Evolutionary conservation across 1,140 invertebrate species (phyloP), one percentile per base, ranked within the genome.

Genomic region (Diprion similis): DNA sequence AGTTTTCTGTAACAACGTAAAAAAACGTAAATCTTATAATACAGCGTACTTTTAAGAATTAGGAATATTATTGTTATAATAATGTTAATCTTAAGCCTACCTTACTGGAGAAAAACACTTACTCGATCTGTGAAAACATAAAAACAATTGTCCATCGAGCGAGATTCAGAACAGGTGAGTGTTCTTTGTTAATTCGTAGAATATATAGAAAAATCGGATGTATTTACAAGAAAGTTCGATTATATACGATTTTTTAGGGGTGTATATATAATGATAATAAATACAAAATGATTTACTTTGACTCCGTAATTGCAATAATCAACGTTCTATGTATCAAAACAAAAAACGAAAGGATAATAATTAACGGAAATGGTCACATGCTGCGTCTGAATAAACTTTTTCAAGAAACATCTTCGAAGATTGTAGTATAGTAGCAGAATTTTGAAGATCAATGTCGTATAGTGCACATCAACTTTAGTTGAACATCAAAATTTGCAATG

Each of bases 21-120:
- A 76, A 73, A 76, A 73, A 81, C 74, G 77, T 81, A 82, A 79
- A 76, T 76, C 73, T 82, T 77, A 81, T 75, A 79, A 79, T 81
- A 74, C 76, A 76, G 67, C 71, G 71, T 79, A 80, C 72, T 76
- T 75, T 69, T 75, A 79, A 79, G 78, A 72, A 64, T 77, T 83
- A 78, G 72, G 76, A 78, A 78, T 78, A 82, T 78, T 79, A 71
- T 72, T 75, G 73, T 76, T 68, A 73, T 79, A 78, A 71, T 75
- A 59, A 59, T 76, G 75, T 78, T 66, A 67, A 68, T 71, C 76
- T 77, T 82, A 78, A 79, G 68, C 74, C 73, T 82, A 82, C 37
- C 37, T 70, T 70, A 70, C 18, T 15, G 69, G 9, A 48, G 69
- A 70, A 70, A 70, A 68, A 68, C 18, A 70, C 46, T 70, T 48